Base-by-base conservation (phyloP, 2,888 invertebrate genomes). In the Cyclophora albipunctata region DNA sequence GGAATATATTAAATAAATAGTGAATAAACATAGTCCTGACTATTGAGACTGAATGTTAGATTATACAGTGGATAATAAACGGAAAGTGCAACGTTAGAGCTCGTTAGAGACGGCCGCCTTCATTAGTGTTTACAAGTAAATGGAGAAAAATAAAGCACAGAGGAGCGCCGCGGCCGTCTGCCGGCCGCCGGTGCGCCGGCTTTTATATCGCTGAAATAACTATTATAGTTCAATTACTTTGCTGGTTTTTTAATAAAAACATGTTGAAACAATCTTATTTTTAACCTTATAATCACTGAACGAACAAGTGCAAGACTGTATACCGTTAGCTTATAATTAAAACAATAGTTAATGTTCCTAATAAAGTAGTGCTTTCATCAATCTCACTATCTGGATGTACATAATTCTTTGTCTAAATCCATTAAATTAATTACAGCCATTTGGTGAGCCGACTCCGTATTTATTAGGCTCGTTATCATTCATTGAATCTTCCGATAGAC, bases 381-480 rank as follows among this genome's bases (percentile, higher is more conserved):
- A 84, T 86, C 83, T 81, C 75, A 84, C 85, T 87, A 87, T 86
- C 84, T 85, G 79, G 75, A 74, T 80, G 80, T 81, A 85, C 84
- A 86, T 84, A 87, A 84, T 87, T 87, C 86, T 85, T 86, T 86
- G 86, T 87, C 84, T 84, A 84, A 86, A 86, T 85, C 84, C 87
- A 87, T 86, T 87, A 86, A 85, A 86, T 87, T 87, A 86, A 88
- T 87, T 87, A 86, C 83, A 71, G 71, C 75, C 78, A 82, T 86
- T 85, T 78, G 76, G 78, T 81, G 84, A 80, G 83, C 77, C 81
- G 83, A 79, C 78, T 80, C 69, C 73, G 84, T 85, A 86, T 86
- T 87, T 87, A 88, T 87, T 87, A 87, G 81, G 74, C 80, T 84
- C 86, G 85, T 87, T 88, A 88, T 87, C 88, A 83, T 85, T 85